A percentile compares a stretch with the other conserved stretches of the same genome.
phyloP scores from a whole-genome alignment of 2,888 invertebrate species.

The Thysanoteuthis rhombus region DNA sequence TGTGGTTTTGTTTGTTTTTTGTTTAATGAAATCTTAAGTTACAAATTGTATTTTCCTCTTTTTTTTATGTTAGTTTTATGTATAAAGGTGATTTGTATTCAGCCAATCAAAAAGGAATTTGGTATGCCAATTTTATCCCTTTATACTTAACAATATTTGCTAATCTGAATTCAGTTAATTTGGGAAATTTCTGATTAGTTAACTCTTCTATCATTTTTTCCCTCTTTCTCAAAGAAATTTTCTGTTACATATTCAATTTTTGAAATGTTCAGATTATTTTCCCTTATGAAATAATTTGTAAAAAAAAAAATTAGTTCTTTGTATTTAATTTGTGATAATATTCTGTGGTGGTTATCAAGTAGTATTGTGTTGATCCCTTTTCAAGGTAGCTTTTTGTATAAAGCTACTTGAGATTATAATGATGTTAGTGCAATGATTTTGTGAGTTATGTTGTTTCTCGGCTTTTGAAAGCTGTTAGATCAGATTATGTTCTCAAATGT shows the following conservation, averaged over 20 bases:
- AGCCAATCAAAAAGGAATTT: too few species aligned
- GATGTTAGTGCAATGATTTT: too few species aligned
- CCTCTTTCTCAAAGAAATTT: not conserved
- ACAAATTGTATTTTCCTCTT: not conserved
- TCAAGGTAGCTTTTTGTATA: too few species aligned
- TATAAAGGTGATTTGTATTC: too few species aligned
- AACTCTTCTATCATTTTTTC: not conserved
- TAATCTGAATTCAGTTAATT: not conserved
- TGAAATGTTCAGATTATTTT: not conserved
- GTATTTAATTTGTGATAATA: not conserved
- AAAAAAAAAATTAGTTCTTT: not conserved
- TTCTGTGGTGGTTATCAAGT: too few species aligned
- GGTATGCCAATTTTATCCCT: too few species aligned
- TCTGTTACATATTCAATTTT: not conserved
- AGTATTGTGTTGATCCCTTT: too few species aligned
- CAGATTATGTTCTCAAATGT: too few species aligned
- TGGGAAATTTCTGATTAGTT: not conserved
- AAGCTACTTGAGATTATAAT: too few species aligned
- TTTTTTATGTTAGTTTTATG: not conserved
- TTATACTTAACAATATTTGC: not conserved
- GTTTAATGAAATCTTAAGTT: too few species aligned
- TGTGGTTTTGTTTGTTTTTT: not conserved
- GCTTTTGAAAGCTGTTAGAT: too few species aligned
- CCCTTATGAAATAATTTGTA: not conserved
- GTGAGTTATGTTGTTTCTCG: too few species aligned